phyloP scores from a whole-genome alignment of 2,113 vertebrate genomes.

The Deroptyus accipitrinus region DNA sequence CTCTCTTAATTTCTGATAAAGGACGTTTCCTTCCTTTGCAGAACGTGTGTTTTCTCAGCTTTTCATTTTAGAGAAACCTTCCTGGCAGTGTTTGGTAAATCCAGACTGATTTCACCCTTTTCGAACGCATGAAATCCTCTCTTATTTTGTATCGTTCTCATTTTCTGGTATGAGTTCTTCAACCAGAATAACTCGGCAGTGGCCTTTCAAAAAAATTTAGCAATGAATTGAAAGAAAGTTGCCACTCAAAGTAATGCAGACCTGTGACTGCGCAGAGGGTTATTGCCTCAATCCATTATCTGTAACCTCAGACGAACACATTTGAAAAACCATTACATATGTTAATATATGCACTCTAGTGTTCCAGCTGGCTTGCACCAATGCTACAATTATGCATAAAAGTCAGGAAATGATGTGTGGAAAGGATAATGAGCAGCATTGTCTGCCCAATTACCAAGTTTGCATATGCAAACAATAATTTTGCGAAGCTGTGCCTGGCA shows the following conservation, averaged over 20 bases:
- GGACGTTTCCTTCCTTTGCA: background rate
- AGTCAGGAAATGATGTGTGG: conserved; percentile 34
- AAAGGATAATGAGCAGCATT: conserved; percentile 52
- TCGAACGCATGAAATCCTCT: background rate
- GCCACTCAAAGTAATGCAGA: background rate
- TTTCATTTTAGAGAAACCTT: background rate
- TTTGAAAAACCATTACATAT: background rate
- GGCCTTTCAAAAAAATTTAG: background rate
- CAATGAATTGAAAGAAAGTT: background rate
- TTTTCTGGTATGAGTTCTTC: background rate
- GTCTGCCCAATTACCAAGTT: conserved; percentile 42
- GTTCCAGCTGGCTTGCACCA: conserved; percentile 38
- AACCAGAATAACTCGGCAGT: background rate
- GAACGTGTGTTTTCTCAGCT: background rate
- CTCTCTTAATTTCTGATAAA: background rate
- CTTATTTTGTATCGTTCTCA: background rate
- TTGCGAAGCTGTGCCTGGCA: background rate
- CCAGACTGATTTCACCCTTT: background rate
- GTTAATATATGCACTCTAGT: background rate
- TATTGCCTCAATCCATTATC: background rate
- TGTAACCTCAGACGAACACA: background rate
- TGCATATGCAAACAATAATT: conserved; percentile 49
- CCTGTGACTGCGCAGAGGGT: background rate
- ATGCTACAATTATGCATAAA: background rate
- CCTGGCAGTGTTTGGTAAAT: background rate